Percentiles rank a stretch among this genome's conserved stretches.
phyloP scores from a whole-genome alignment of 2,888 invertebrate genomes.

The Pristionchus exspectatus region DNA sequence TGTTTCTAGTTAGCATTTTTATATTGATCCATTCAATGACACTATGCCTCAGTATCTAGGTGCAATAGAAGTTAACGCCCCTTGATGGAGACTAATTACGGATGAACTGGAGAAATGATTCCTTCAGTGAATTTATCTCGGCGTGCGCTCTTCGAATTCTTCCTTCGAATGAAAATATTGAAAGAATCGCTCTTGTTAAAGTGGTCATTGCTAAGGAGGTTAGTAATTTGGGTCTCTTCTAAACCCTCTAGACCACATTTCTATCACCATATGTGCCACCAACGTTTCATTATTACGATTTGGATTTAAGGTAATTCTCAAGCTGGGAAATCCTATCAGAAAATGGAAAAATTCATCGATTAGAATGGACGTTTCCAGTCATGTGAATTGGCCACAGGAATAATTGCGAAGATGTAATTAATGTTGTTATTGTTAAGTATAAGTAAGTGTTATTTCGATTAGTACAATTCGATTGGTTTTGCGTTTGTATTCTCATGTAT shows the following conservation, averaged over 20 bases:
- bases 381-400: background rate
- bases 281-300: no score
- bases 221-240: background rate
- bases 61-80: no score
- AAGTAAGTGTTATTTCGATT: background rate
- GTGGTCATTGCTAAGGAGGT: background rate
- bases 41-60: no score
- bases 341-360: background rate
- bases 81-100: no score
- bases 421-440: background rate
- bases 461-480: background rate
- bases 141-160: background rate
- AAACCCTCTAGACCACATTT: no score
- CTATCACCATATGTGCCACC: no score
- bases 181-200: background rate
- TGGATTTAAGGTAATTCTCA: background rate
- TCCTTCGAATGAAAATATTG: background rate
- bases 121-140: background rate
- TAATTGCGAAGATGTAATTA: background rate
- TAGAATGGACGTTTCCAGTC: background rate
- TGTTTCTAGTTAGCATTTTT: no score
- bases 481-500: background rate
- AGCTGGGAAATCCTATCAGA: background rate
- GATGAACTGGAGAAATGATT: no score
- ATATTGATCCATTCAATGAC: no score